Evolutionary conservation across 1,140 invertebrate species (phyloP), one percentile per base, ranked within the genome.

Genomic region (Brachionus calyciflorus): DNA sequence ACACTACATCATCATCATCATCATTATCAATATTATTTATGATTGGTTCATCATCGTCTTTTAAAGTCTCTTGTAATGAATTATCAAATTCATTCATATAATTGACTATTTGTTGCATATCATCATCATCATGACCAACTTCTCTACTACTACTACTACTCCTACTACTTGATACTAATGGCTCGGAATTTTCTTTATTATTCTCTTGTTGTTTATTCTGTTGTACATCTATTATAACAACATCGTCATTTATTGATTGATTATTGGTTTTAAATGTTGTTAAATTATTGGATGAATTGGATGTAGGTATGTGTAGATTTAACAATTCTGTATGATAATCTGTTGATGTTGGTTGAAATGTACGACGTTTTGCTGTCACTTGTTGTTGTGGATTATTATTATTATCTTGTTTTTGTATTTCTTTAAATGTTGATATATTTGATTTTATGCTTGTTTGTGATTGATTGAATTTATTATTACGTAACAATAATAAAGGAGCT

Each of bases 391-490:
- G 2, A 33, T 65, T 14, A 46, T 44, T 37, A 30, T 70, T 51
- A 21, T 10, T 10, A 14, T 48, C 41, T 7, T 14, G 17, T n/a
- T n/a, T n/a, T 30, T 48, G 65, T 30, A 26, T 28, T 3, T 70
- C 65, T 26, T 70, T 70, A 51, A 73, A 73, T 10, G 69, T 73
- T 3, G 46, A 51, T 24, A 73, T 73, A 41, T 49, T 73, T 1
- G 69, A 73, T 33, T 55, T 30, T 7, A 73, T 73, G 24, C 69
- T 73, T 3, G 46, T 49, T 46, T 49, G 46, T 14, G 69, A 73
- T 24, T 28, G 24, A 53, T 73, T 73, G 1, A 51, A 37, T 33
- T 28, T 30, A 49, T 41, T 73, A 14, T 65, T 65, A 24, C 60
- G 14, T 14, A 46, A 14, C 14, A 46, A 4, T 14, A 14, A 14